These are phyloP conservation scores for Paramuricea clavata DNA, from an alignment of 92 coral and sea anemone genomes.

Conservation along the genomic window DNA sequence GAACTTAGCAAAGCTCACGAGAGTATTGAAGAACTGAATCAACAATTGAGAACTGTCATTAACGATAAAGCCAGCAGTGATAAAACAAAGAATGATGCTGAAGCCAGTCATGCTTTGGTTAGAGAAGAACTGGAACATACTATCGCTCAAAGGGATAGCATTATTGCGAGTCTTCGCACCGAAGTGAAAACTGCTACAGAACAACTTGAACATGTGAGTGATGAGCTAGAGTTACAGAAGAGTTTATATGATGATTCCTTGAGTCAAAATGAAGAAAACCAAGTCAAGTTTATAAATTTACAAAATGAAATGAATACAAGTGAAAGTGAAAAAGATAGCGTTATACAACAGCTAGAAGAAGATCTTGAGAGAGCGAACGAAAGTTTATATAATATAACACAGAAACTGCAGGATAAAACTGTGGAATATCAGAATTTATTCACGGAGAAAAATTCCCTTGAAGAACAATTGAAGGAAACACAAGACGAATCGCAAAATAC, in stretches of 20 bases:
- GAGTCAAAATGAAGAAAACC: background rate
- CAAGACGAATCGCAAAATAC: constrained; percentile 20
- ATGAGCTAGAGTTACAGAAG: constrained; percentile 11
- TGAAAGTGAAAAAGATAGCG: constrained; percentile 11
- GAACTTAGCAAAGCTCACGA: constrained; percentile 5
- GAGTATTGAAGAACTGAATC: constrained; percentile 17
- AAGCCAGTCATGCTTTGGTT: background rate
- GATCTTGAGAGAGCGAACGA: constrained; percentile 36
- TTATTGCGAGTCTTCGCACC: constrained; percentile 19
- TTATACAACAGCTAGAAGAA: constrained; percentile 25
- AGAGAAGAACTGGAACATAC: constrained; percentile 3
- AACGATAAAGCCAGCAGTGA: constrained; percentile 5
- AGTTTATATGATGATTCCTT: background rate
- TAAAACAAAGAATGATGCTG: background rate
- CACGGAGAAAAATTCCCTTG: background rate
- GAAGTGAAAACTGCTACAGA: background rate
- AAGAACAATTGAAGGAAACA: constrained; percentile 3
- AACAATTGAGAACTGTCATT: background rate
- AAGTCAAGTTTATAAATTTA: background rate
- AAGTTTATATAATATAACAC: constrained; percentile 9
- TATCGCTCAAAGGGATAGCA: background rate
- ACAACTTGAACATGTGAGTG: background rate
- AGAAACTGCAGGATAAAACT: background rate
- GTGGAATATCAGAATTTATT: background rate
- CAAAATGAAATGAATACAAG: constrained; percentile 24